These are phyloP conservation scores for Pycnomerus fuliginosus DNA, from an alignment of 2,888 invertebrate genomes.

Conservation along the genomic window DNA sequence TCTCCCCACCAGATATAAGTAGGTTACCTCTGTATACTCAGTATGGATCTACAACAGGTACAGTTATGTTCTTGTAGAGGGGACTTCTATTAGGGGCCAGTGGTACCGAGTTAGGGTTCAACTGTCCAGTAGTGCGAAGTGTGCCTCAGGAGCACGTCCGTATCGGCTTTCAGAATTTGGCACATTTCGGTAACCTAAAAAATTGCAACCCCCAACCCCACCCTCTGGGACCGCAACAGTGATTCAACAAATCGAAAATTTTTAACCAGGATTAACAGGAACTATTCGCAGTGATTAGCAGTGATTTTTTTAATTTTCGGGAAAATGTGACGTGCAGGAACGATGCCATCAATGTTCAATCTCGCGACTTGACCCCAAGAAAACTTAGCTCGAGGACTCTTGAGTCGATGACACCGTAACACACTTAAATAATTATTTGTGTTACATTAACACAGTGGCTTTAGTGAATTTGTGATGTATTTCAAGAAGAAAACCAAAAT, in stretches of 20 bases:
- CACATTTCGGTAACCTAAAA: conserved; percentile 24
- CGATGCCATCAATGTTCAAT: too few relatives aligned
- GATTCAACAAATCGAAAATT: too few relatives aligned
- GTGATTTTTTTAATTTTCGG: too few relatives aligned
- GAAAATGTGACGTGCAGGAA: too few relatives aligned
- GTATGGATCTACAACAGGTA: conserved; percentile 53
- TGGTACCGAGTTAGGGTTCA: conserved; percentile 44
- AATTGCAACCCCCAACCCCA: conserved; percentile 15
- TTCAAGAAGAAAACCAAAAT: conserved; percentile 37
- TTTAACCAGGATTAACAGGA: too few relatives aligned
- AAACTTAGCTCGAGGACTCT: conserved; percentile 20
- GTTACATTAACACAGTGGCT: conserved; percentile 15
- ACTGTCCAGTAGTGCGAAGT: conserved; percentile 48
- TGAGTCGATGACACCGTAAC: conserved; percentile 42
- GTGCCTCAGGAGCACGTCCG: conserved; percentile 40
- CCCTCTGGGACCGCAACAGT: neutral
- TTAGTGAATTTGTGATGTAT: conserved; percentile 31
- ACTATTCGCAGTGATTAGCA: too few relatives aligned
- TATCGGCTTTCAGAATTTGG: too few relatives aligned
- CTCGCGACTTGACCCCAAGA: conserved; percentile 16
- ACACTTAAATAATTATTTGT: conserved; percentile 36
- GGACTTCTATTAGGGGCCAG: conserved; percentile 36
- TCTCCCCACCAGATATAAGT: conserved; percentile 45
- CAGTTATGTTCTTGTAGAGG: conserved; percentile 48
- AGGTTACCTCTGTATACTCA: conserved; percentile 46